Evolutionary conservation across 2,797 vertebrate species (phyloP).

Genomic region (Bovichtus variegatus): DNA sequence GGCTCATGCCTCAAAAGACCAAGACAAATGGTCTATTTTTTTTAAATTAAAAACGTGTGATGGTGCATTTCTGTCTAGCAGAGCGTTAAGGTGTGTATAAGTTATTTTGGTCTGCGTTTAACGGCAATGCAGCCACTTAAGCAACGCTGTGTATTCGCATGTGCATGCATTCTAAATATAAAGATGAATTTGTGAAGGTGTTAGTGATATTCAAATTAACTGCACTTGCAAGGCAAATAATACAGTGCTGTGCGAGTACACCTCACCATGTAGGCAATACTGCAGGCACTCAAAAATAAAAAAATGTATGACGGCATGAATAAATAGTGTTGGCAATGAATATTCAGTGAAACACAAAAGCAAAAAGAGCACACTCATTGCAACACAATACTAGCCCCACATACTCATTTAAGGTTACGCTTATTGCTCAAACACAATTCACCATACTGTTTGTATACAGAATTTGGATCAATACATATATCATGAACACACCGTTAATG

Average conservation of each 20-base stretch:
- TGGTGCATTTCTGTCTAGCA: conserved; percentile 15
- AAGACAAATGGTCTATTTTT: conserved; percentile 10
- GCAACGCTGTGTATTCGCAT: conserved; percentile 2
- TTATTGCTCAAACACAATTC: conserved; percentile 12
- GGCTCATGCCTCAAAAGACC: conserved; percentile 29
- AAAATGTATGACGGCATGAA: background rate
- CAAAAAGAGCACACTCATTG: background rate
- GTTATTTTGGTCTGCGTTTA: conserved; percentile 37
- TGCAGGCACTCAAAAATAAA: conserved; percentile 1
- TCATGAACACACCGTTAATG: conserved; percentile 40
- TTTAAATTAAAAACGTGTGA: conserved; percentile 15
- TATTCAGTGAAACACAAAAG: conserved; percentile 5
- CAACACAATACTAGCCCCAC: background rate
- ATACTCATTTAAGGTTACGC: background rate
- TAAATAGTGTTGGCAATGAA: background rate
- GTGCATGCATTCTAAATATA: conserved; percentile 23
- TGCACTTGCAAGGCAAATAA: conserved; percentile 1
- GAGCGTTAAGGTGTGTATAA: background rate
- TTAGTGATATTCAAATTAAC: conserved; percentile 18
- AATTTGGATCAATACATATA: conserved; percentile 33
- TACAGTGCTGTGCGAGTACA: background rate
- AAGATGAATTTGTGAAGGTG: conserved; percentile 8
- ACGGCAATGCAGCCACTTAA: background rate
- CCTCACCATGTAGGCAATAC: background rate
- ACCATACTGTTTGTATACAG: conserved; percentile 9